phyloP scores from a whole-genome alignment of 2,888 invertebrate genomes.

The Ecliptopera silaceata region DNA sequence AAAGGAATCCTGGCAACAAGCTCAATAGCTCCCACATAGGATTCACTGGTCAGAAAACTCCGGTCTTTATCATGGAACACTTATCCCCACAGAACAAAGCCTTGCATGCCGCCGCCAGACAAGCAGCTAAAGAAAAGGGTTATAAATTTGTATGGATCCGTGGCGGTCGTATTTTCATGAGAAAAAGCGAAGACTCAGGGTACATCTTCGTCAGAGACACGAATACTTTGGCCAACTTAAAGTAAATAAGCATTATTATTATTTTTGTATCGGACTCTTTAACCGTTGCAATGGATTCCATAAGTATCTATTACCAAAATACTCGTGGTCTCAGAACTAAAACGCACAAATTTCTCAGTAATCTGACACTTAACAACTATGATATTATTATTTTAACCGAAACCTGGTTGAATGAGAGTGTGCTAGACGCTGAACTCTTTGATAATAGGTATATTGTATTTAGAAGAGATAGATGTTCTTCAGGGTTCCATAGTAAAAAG shows the following conservation, averaged over 20 bases:
- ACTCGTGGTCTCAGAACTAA: background rate
- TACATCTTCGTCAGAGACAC: background rate
- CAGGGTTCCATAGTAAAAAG: background rate
- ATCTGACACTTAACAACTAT: background rate
- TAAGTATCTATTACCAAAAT: slow-evolving; percentile 5
- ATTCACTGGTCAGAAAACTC: too few relatives aligned
- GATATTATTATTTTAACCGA: slow-evolving; percentile 3
- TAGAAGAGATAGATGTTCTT: slow-evolving; percentile 5
- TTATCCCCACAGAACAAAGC: background rate
- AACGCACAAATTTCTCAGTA: background rate
- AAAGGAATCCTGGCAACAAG: too few relatives aligned
- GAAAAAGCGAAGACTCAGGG: background rate
- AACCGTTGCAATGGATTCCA: background rate
- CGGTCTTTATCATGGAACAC: too few relatives aligned
- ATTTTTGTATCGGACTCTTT: background rate
- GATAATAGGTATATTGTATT: background rate
- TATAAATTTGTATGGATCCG: slow-evolving; percentile 2
- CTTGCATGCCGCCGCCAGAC: background rate
- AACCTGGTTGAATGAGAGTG: background rate
- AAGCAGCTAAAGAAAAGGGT: background rate
- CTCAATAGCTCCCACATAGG: too few relatives aligned
- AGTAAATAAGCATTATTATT: background rate
- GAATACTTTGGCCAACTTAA: background rate
- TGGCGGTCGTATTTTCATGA: background rate
- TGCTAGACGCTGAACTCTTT: background rate